Conservation (phyloP, 2,797 vertebrate genomes). For the Mormyrus hasselquistii region DNA sequence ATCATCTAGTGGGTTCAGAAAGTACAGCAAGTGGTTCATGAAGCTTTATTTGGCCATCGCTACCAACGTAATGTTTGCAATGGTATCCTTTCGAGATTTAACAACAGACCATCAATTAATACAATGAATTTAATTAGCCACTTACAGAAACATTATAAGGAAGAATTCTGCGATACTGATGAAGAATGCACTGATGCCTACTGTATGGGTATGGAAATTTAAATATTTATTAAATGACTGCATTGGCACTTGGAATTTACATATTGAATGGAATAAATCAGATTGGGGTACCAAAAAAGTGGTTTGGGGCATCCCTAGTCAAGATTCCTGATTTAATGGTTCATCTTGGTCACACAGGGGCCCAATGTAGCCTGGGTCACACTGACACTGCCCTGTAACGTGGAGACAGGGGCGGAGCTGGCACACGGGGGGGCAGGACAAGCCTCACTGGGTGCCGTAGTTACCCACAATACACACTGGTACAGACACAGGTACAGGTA, state of each 20-base stretch:
- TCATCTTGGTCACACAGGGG: slow-evolving; percentile 59
- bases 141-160: background rate
- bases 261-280: background rate
- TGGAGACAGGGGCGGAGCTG: slow-evolving; percentile 72
- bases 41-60: background rate
- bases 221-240: background rate
- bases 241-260: background rate
- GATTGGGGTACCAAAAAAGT: background rate
- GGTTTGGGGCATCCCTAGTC: background rate
- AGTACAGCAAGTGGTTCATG: background rate
- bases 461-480: slow-evolving; percentile 79
- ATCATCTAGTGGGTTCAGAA: background rate
- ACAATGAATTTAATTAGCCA: background rate
- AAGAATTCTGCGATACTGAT: background rate
- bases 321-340: slow-evolving; percentile 12
- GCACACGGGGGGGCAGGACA: slow-evolving; percentile 78
- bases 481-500: background rate
- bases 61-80: background rate
- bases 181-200: background rate
- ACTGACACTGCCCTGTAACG: slow-evolving; percentile 59
- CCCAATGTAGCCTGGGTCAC: slow-evolving; percentile 54
- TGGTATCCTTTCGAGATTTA: background rate
- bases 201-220: background rate
- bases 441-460: slow-evolving; percentile 73
- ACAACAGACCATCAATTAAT: background rate